Percentiles rank a stretch among this genome's conserved stretches.
Evolutionary conservation across 2,113 vertebrate genomes (phyloP).

Genomic region (Machaerirhynchus nigripectus): DNA sequence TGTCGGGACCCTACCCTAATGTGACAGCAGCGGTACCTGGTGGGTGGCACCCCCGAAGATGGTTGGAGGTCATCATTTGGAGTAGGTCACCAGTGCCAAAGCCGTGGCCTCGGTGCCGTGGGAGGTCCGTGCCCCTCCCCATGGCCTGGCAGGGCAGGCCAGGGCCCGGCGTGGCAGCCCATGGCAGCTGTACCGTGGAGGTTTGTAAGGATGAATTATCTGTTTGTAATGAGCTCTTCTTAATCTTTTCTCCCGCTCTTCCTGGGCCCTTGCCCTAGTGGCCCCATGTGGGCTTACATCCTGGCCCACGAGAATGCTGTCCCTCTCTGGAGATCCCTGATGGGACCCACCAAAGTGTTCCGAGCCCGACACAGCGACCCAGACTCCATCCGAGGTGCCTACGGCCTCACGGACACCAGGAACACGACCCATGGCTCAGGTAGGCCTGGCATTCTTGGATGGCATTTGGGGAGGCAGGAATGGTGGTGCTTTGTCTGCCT

Average conservation of each 20-base stretch:
- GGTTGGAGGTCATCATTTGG: accelerated
- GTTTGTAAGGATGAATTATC: neutral
- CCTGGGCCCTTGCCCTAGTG: conserved; percentile 66
- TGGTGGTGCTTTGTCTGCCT: neutral
- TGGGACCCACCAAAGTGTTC: conserved; percentile 96
- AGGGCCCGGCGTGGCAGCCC: neutral
- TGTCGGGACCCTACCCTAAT: accelerated
- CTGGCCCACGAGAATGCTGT: conserved; percentile 87
- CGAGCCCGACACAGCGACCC: conserved; percentile 81
- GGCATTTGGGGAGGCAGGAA: neutral
- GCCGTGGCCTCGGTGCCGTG: neutral
- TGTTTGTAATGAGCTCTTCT: neutral
- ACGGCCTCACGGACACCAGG: conserved; percentile 93
- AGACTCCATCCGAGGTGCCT: conserved; percentile 81
- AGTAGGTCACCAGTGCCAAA: neutral
- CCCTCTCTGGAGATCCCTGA: conserved; percentile 84
- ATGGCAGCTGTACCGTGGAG: neutral
- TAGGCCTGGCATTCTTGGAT: conserved; percentile 13
- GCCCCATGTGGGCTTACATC: conserved; percentile 92
- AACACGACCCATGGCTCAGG: conserved; percentile 96
- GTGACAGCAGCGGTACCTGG: neutral
- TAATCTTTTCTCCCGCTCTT: neutral
- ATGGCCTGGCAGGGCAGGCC: neutral
- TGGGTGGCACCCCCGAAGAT: too few species aligned
- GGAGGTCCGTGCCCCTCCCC: neutral